phyloP scores from a whole-genome alignment of 2,888 invertebrate species.

The Boloria selene region DNA sequence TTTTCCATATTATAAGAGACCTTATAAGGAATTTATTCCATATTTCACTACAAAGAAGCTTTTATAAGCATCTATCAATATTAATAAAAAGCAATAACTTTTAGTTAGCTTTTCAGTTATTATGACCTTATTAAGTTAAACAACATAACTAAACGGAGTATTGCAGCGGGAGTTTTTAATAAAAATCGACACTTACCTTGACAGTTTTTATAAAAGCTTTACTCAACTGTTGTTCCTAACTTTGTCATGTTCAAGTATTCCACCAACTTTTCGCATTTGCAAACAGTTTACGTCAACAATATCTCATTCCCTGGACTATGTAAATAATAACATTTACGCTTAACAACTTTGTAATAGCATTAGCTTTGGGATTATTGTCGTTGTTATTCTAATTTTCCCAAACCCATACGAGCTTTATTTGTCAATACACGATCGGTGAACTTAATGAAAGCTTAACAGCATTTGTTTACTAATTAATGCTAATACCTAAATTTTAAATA shows the following conservation, averaged over 20 bases:
- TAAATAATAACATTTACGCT: slow-evolving; percentile 39
- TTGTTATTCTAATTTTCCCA: slow-evolving; percentile 17
- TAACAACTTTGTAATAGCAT: slow-evolving; percentile 25
- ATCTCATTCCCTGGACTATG: slow-evolving; percentile 40
- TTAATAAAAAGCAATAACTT: too few species aligned
- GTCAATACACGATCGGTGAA: not conserved
- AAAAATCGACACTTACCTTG: slow-evolving; percentile 38
- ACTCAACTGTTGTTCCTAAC: slow-evolving; percentile 42
- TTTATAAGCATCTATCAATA: too few species aligned
- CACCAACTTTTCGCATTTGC: slow-evolving; percentile 51
- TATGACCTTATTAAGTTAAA: not conserved
- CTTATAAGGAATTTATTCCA: too few species aligned
- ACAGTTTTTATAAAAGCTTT: slow-evolving; percentile 53
- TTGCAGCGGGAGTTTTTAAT: slow-evolving; percentile 22
- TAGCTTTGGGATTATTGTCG: slow-evolving; percentile 17
- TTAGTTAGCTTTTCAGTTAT: not conserved
- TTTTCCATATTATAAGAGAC: too few species aligned
- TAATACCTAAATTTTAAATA: too few species aligned
- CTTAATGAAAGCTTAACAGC: slow-evolving; percentile 1
- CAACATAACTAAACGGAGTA: not conserved
- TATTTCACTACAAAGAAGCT: too few species aligned
- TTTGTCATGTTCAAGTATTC: slow-evolving; percentile 54
- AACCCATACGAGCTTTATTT: slow-evolving; percentile 6
- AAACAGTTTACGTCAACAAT: slow-evolving; percentile 47
- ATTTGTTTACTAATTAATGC: not conserved